Percentiles rank a stretch among this genome's conserved stretches.
Conservation (phyloP, 2,888 invertebrate genomes). For the Elysia crispata region DNA sequence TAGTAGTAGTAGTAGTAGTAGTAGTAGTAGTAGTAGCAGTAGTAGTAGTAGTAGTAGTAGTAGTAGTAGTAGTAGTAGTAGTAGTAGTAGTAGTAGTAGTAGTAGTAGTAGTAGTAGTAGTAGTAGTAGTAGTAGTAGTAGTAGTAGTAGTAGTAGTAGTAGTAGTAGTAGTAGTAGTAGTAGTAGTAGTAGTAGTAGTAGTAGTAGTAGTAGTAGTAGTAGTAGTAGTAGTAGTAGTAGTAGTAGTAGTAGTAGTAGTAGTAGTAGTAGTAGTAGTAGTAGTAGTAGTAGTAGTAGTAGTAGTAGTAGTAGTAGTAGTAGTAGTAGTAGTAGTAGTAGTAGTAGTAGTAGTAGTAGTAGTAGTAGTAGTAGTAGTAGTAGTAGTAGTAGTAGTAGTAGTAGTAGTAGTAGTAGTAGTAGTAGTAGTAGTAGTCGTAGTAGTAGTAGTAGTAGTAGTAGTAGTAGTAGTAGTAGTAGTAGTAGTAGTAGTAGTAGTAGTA, state of each 20-base stretch:
- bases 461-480: too few species aligned
- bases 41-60: slow-evolving; percentile 4
- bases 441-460: slow-evolving; percentile 5
- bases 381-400: slow-evolving; percentile 22
- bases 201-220: slow-evolving; percentile 34
- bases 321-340: slow-evolving; percentile 34
- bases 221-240: slow-evolving; percentile 33
- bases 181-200: slow-evolving; percentile 29
- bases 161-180: slow-evolving; percentile 17
- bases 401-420: too few species aligned
- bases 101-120: slow-evolving; percentile 9
- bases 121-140: slow-evolving; percentile 9
- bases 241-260: slow-evolving; percentile 33
- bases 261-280: slow-evolving; percentile 34
- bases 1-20: slow-evolving; percentile 9
- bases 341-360: slow-evolving; percentile 33
- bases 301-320: slow-evolving; percentile 30
- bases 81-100: slow-evolving; percentile 9
- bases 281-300: slow-evolving; percentile 34
- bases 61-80: slow-evolving; percentile 9
- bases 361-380: slow-evolving; percentile 19
- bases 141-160: neutral
- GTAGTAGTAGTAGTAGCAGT: slow-evolving; percentile 4
- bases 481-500: too few species aligned
- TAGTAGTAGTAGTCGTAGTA: too few species aligned